Conservation (phyloP, 2,113 vertebrate species). For the Phrynosoma blainvillii region DNA sequence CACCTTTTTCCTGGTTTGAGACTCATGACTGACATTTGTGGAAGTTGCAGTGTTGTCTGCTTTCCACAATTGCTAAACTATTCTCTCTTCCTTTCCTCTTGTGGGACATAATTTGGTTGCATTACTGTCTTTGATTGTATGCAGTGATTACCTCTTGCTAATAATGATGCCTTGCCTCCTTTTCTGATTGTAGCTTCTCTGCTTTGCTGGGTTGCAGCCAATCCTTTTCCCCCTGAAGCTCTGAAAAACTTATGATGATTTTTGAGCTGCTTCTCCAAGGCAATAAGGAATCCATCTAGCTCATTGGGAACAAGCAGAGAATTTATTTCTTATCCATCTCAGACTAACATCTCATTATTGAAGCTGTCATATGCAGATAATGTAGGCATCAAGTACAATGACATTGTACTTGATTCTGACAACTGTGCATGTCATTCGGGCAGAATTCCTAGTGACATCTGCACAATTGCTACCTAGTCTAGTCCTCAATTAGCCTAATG, state of each 20-base stretch:
- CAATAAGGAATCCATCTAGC: constrained; percentile 41
- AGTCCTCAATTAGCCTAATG: constrained; percentile 46
- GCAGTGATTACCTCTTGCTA: not conserved
- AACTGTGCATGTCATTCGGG: constrained; percentile 29
- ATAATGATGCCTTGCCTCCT: constrained; percentile 9
- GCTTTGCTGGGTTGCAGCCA: constrained; percentile 38
- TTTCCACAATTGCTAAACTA: not conserved
- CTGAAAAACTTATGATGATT: constrained; percentile 32
- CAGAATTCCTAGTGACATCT: constrained; percentile 37
- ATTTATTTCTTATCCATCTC: constrained; percentile 21
- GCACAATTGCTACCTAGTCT: constrained; percentile 34
- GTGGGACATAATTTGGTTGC: not conserved
- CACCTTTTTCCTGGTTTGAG: not conserved
- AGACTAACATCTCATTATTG: constrained; percentile 2
- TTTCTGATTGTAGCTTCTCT: not conserved
- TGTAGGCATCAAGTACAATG: constrained; percentile 18
- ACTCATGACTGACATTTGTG: not conserved
- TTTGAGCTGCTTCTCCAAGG: constrained; percentile 29
- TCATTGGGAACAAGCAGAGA: constrained; percentile 28
- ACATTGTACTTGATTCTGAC: constrained; percentile 33
- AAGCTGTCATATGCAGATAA: constrained; percentile 25
- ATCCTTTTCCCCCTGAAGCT: constrained; percentile 19
- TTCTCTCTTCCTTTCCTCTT: not conserved
- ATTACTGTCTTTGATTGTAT: not conserved
- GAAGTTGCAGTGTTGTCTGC: not conserved